Conservation (phyloP, 1,140 invertebrate species). For the Doryteuthis pealeii region DNA sequence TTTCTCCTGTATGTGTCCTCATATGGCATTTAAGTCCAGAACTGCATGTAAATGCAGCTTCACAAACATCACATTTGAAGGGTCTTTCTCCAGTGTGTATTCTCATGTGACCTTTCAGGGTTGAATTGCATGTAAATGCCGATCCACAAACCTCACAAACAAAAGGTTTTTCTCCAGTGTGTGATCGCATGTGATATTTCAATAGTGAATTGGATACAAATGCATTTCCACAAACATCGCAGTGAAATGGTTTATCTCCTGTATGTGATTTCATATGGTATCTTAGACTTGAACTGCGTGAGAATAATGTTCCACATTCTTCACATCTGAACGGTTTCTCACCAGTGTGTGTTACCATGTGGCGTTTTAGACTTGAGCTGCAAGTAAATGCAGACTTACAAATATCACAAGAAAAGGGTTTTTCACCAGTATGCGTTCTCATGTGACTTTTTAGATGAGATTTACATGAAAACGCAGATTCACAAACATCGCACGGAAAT, state of each 20-base stretch:
- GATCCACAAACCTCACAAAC: slow-evolving; percentile 17
- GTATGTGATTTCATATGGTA: slow-evolving; percentile 89
- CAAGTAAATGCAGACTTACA: slow-evolving; percentile 16
- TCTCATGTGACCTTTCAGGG: slow-evolving; percentile 42
- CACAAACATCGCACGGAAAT: slow-evolving; percentile 46
- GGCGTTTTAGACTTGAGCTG: slow-evolving; percentile 24
- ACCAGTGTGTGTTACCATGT: slow-evolving; percentile 53
- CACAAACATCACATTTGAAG: slow-evolving; percentile 56
- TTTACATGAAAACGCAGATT: slow-evolving; percentile 33
- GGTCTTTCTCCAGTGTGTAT: slow-evolving; percentile 51
- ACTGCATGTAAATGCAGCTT: slow-evolving; percentile 19
- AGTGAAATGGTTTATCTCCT: slow-evolving; percentile 27
- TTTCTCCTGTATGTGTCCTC: neutral
- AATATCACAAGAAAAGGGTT: slow-evolving; percentile 15
- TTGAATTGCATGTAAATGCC: slow-evolving; percentile 24
- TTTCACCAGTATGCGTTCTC: slow-evolving; percentile 46
- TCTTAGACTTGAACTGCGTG: slow-evolving; percentile 73
- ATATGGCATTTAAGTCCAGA: neutral
- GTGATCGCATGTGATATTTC: slow-evolving; percentile 51
- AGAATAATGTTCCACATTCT: slow-evolving; percentile 47
- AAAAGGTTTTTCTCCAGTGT: slow-evolving; percentile 56
- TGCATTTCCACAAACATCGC: slow-evolving; percentile 19
- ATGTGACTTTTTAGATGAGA: slow-evolving; percentile 50
- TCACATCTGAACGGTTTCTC: slow-evolving; percentile 52
- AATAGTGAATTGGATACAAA: slow-evolving; percentile 34